Evolutionary conservation across 2,888 invertebrate genomes (phyloP), one percentile per base, ranked within the genome.

Genomic region (Conchocele bisecta): DNA sequence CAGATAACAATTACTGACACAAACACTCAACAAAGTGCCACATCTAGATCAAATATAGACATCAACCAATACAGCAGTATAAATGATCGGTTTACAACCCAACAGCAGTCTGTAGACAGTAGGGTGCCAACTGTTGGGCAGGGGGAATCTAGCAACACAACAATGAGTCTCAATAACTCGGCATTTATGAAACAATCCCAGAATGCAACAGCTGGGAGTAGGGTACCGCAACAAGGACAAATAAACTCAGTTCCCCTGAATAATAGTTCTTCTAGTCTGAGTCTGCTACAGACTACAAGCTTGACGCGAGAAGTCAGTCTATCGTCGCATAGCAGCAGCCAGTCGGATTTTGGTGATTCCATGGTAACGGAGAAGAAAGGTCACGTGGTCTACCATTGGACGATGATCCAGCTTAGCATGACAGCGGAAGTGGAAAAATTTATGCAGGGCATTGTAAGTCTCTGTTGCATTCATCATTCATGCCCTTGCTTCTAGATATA

Each of bases 381-480:
- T 51, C 84, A 84, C 63, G 81, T 87, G 29, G 85, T 87, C 33
- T 88, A 86, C 67, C 88, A 88, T 74, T 83, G 83, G 68, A 82
- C 88, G 13, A 86, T 85, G 81, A 83, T 88, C 64, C 85, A 87
- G 61, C 75, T 84, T 44, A 81, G 79, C 60, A 77, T 84, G 69
- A 81, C 85, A 13, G 56, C 79, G 20, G 88, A 88, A 24, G 73
- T 89, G 28, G 83, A 85, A 28, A 71, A 81, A 41, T 87, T 87
- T 57, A 82, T 86, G 46, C 83, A 85, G 51, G 82, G 83, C 29
- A 83, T 87, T 65, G 89, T 89, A 81, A 87, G 88, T 84, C 41
- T 31, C 29, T 2, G 22, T 13, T 33, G 15, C 26, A n/a, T 22
- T 15, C 11, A 26, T n/a, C 13, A 15, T 44, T 56, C n/a, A n/a